These are phyloP conservation scores for Caenorhabditis sp. DNA, from an alignment of 2,888 invertebrate genomes.

Conservation along the genomic window DNA sequence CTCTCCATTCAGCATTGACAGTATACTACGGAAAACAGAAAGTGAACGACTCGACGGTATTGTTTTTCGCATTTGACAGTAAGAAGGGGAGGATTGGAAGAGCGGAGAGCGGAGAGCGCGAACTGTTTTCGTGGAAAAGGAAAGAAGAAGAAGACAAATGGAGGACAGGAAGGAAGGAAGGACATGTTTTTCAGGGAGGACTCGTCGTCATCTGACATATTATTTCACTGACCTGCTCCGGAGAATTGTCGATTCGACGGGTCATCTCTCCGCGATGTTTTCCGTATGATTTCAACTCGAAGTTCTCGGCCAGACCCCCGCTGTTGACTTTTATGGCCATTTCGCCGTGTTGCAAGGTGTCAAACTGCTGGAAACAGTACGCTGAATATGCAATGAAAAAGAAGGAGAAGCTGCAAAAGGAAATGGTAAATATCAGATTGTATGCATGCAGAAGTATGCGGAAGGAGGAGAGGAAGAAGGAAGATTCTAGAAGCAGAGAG, in stretches of 20 bases:
- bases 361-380: constrained; percentile 7
- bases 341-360: background rate
- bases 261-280: constrained; percentile 43
- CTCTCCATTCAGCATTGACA: constrained; percentile 26
- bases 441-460: constrained; percentile 2
- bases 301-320: constrained; percentile 39
- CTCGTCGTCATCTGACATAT: constrained; percentile 30
- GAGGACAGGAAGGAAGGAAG: no score
- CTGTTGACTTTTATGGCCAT: constrained; percentile 57
- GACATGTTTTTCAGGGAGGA: no score
- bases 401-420: no score
- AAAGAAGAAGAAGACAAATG: constrained; percentile 52
- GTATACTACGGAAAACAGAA: background rate
- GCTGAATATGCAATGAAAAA: no score
- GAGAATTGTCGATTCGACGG: background rate
- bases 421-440: constrained; percentile 13
- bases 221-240: constrained; percentile 43
- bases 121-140: constrained; percentile 41
- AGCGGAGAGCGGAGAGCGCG: background rate
- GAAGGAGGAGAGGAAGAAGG: no score
- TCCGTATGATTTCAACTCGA: constrained; percentile 42
- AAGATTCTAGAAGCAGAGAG: background rate
- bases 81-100: background rate
- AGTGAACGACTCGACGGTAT: background rate
- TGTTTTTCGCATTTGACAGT: constrained; percentile 29